These are phyloP conservation scores for Lypha dubia DNA, from an alignment of 2,888 invertebrate genomes.

Conservation along the genomic window DNA sequence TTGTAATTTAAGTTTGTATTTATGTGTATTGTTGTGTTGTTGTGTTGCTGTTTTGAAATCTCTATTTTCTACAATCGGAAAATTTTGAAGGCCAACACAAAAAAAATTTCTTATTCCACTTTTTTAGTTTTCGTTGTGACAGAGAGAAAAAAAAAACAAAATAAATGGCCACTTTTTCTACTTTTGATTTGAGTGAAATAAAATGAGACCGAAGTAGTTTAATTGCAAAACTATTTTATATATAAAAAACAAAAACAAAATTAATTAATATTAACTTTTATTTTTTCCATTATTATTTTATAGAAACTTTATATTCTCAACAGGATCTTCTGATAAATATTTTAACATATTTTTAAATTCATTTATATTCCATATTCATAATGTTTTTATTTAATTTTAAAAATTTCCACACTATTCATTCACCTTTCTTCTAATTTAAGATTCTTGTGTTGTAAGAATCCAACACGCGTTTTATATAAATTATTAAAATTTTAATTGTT, in stretches of 20 bases:
- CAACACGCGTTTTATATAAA: slow-evolving; percentile 62
- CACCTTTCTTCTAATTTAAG: slow-evolving; percentile 68
- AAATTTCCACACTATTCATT: slow-evolving; percentile 63
- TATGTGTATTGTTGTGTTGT: slow-evolving; percentile 18
- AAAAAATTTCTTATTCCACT: slow-evolving; percentile 58
- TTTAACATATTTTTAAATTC: neutral
- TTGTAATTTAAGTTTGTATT: slow-evolving; percentile 54
- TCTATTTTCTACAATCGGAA: slow-evolving; percentile 37
- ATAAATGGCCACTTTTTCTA: slow-evolving; percentile 33
- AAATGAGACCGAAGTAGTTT: slow-evolving; percentile 47
- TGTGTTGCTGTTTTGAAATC: slow-evolving; percentile 47
- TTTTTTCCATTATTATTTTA: neutral
- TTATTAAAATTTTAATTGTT: slow-evolving; percentile 32
- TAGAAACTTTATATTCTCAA: neutral
- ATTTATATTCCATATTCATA: slow-evolving; percentile 1
- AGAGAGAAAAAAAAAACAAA: slow-evolving; percentile 15
- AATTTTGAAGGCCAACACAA: slow-evolving; percentile 59
- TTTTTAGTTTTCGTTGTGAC: slow-evolving; percentile 37
- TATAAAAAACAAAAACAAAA: no score
- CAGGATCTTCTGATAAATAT: neutral
- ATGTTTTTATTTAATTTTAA: slow-evolving; percentile 11
- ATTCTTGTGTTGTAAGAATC: slow-evolving; percentile 55
- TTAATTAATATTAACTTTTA: neutral
- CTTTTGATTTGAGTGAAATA: slow-evolving; percentile 3
- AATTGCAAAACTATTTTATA: slow-evolving; percentile 47